Evolutionary conservation across 2,888 invertebrate genomes (phyloP).

Genomic region (Pristionchus arcanus): DNA sequence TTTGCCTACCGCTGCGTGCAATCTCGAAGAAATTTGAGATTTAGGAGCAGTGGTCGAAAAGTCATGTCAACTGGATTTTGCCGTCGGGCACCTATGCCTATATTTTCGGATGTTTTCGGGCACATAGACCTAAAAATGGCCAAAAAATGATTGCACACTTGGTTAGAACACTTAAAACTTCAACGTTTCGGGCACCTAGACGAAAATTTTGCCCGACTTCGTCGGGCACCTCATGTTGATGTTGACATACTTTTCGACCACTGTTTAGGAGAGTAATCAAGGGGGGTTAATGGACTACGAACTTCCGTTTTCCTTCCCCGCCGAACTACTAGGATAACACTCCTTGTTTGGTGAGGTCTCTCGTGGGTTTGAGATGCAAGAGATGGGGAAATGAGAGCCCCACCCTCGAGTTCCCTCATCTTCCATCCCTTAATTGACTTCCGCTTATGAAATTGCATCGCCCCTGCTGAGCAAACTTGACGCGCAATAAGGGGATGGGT

Average conservation of each 20-base stretch:
- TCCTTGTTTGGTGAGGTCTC: neutral
- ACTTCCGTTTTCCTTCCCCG: neutral
- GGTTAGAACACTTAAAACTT: too few relatives aligned
- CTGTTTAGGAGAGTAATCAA: constrained; percentile 32
- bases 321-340: neutral
- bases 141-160: too few relatives aligned
- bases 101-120: too few relatives aligned
- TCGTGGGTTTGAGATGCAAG: neutral
- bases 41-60: too few relatives aligned
- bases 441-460: constrained; percentile 34
- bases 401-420: neutral
- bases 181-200: too few relatives aligned
- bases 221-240: too few relatives aligned
- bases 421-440: constrained; percentile 31
- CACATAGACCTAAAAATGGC: too few relatives aligned
- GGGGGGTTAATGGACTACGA: neutral
- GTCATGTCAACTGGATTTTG: too few relatives aligned
- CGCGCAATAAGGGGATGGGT: neutral
- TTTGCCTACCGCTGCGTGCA: constrained; percentile 18
- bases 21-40: neutral
- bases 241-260: too few relatives aligned
- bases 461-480: neutral
- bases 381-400: neutral
- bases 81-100: too few relatives aligned
- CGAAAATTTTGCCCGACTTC: too few relatives aligned